Evolutionary conservation across 2,113 vertebrate genomes (phyloP).

Genomic region (Gymnorhina tibicen): DNA sequence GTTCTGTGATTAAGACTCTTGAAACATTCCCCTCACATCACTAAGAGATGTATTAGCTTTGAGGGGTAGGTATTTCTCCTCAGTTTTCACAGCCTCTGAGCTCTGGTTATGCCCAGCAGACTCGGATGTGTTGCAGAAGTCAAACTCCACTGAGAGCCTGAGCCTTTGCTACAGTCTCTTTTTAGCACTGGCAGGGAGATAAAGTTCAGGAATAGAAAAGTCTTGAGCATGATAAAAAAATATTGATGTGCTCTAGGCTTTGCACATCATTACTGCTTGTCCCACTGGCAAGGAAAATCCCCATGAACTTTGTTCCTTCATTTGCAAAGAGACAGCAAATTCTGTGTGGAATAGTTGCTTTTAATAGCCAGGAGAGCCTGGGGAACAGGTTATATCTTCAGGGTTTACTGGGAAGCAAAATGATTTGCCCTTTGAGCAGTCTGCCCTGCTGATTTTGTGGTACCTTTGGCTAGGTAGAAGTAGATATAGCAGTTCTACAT

Average conservation of each 20-base stretch:
- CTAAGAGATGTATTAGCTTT: not conserved
- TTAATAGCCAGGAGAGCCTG: not conserved
- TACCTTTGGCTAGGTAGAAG: not conserved
- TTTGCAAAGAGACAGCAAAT: not conserved
- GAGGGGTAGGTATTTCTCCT: not conserved
- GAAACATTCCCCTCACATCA: not conserved
- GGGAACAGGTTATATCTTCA: not conserved
- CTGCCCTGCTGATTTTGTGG: not conserved
- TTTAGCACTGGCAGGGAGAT: not conserved
- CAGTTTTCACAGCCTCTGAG: not conserved
- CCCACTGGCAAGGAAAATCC: not conserved
- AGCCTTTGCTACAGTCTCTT: not conserved
- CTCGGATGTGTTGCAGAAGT: not conserved
- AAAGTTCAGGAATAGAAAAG: not conserved
- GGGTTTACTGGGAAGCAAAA: not conserved
- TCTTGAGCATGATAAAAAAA: not conserved
- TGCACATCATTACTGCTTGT: not conserved
- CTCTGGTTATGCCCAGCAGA: not conserved
- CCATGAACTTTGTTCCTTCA: not conserved
- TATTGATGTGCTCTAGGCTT: not conserved
- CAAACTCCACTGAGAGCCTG: not conserved
- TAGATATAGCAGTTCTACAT: not conserved
- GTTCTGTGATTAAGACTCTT: not conserved
- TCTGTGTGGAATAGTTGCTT: not conserved
- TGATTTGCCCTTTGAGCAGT: not conserved